Base-by-base conservation (phyloP, 37 sponge, comb jelly and placozoan genomes). In the Lycopodina hypogea region DNA sequence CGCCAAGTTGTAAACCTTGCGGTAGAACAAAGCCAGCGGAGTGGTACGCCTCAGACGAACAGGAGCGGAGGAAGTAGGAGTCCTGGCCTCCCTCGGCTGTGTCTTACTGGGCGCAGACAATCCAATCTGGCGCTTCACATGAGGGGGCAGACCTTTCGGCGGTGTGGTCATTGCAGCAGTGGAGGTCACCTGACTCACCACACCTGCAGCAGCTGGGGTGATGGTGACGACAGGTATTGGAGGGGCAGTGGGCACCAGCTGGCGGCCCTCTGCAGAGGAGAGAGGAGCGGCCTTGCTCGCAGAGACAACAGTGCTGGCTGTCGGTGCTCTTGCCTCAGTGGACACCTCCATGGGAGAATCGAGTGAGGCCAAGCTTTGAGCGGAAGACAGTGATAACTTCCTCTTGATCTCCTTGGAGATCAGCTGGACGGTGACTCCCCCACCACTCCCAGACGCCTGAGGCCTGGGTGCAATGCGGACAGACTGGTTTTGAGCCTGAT, bases 1-100 rank as follows among this genome's bases (percentile, higher is more conserved):
- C 0, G 93, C 89, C 71, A 92, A 28, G 37, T 84, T 74, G 56
- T 92, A 95, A 56, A 89, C 82, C 80, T 94, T 94, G 22, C 95
- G 81, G 48, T 88, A 94, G 63, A 94, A 94, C 57, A 94, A 75
- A 2, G 81, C 89, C 45, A 94, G 69, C 0, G 95, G 92, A 1
- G 90, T 86, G 22, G 74, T 77, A 6, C 83, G 56, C 84, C 85
- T 92, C 23, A 85, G 89, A 36, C 76, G 83, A 35, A 77, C 55
- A 14, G 81, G 52, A 34, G 78, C 67, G 14, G 81, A 24, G 19
- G 48, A 28, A 1, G 45, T 3, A 29, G 74, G 36, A 21, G 69
- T 68, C 3, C 40, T 21, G 2, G 74, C 56, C n/a, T n/a, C n/a
- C n/a, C n/a, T n/a, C n/a, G n/a, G n/a, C n/a, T n/a, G n/a, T n/a